These are phyloP conservation scores for Gymnarchus niloticus DNA, from an alignment of 2,113 vertebrate genomes.

Conservation along the genomic window DNA sequence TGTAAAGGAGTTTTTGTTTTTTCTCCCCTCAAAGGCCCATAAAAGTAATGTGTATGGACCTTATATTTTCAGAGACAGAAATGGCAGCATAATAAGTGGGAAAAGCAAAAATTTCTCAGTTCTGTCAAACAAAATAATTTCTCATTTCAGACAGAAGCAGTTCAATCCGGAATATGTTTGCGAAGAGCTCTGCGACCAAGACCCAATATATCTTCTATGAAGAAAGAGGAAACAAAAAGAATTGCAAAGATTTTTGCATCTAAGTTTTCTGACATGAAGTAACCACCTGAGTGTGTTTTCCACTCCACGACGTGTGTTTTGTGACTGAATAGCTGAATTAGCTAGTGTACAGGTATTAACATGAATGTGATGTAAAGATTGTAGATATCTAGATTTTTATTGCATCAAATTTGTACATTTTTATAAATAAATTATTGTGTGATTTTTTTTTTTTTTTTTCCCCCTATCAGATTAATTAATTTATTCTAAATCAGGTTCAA, in stretches of 20 bases:
- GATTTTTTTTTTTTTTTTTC: not conserved
- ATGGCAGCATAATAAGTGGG: not conserved
- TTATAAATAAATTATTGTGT: slow-evolving; percentile 14
- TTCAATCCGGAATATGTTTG: slow-evolving; percentile 20
- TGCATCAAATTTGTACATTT: not conserved
- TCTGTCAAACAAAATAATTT: slow-evolving; percentile 8
- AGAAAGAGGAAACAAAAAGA: slow-evolving; percentile 68
- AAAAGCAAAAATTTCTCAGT: not conserved
- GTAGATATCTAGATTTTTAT: slow-evolving; percentile 5
- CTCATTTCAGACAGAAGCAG: slow-evolving; percentile 38
- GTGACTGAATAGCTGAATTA: not conserved
- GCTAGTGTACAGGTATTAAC: not conserved
- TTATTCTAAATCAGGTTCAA: not conserved
- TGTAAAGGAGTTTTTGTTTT: not conserved
- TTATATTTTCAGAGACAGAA: not conserved
- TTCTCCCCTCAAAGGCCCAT: not conserved
- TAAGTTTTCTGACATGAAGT: slow-evolving; percentile 58
- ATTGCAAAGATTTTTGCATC: slow-evolving; percentile 84
- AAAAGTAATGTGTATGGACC: not conserved
- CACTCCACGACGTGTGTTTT: not conserved
- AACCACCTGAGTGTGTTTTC: slow-evolving; percentile 21
- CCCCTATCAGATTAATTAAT: not conserved
- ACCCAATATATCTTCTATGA: slow-evolving; percentile 51
- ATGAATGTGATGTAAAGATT: slow-evolving; percentile 5
- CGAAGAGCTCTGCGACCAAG: slow-evolving; percentile 42